Base-by-base conservation (phyloP, 2,888 invertebrate genomes). In the Andricus curvator region DNA sequence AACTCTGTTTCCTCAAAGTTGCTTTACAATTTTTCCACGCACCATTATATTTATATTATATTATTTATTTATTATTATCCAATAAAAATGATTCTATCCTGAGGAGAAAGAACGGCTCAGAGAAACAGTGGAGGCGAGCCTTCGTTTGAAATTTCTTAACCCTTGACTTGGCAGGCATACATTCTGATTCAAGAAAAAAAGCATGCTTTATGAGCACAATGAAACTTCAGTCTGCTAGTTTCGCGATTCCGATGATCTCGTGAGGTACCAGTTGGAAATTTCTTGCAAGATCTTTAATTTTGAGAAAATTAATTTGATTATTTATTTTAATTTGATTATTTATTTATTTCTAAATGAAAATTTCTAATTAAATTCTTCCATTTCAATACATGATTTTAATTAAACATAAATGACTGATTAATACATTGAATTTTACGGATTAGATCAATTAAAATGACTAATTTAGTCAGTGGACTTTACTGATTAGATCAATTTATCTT, bases 11-110 rank as follows among this genome's bases (percentile, higher is more conserved):
- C n/a, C 5, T 82, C 74, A 78, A 78, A 77, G 80, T 83, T 80
- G 80, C 80, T 80, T 67, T 41, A 25, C 74, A 78, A 80, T 81
- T 83, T 82, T 81, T 80, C 70, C 77, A 78, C 44, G 62, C 62
- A 1, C 62, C 25, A 25, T 62, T n/a, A n/a, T n/a, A n/a, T n/a
- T n/a, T n/a, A n/a, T n/a, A n/a, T n/a, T n/a, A n/a, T n/a, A n/a
- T n/a, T n/a, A n/a, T n/a, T n/a, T n/a, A n/a, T n/a, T n/a, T n/a
- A n/a, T n/a, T n/a, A n/a, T n/a, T 62, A 62, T 62, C 62, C 62
- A 62, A 62, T 62, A 25, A 62, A 62, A 62, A 62, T 62, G 25
- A 62, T 25, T 62, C 25, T 62, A 25, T 1, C 4, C 62, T 62
- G 5, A 11, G 25, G 22, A 15, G 25, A 62, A 22, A 62, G 62